Base-by-base conservation (phyloP, 2,113 vertebrate genomes). In the Candoia aspera region DNA sequence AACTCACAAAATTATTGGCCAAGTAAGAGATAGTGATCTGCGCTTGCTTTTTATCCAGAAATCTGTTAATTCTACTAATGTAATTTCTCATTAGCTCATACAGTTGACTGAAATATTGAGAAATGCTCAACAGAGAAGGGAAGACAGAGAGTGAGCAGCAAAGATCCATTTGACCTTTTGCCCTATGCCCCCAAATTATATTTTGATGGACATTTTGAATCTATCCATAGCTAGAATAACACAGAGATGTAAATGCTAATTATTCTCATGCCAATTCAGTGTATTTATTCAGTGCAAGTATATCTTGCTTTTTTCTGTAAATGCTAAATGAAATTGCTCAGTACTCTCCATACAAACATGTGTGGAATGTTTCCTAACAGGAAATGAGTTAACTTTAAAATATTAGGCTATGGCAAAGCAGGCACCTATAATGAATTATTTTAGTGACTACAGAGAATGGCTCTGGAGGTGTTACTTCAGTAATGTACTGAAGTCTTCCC, bases 31-130 rank as follows among this genome's bases (percentile, higher is more conserved):
- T 90, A 94, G 92, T 93, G 55, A 94, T 93, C 91, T 92, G 46
- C 95, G 95, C 95, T 95, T 95, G 95, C 93, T 95, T 93, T 95
- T 91, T 87, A 92, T 92, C 88, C 93, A 94, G 92, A 92, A 95
- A 97, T 96, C 95, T 84, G 94, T 96, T 95, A 93, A 92, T 94
- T 96, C 94, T 90, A 84, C 83, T 95, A 95, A 33, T 88, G 88
- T 0, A 0, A 60, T 60, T 68, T 95, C 90, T 91, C 93, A 95
- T 93, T 94, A 95, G 94, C 93, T 95, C 92, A 95, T 58, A 46
- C 68, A 94, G 89, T 94, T 59, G 84, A 91, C 85, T 92, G 93
- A 92, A 92, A 89, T 64, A 95, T 10, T 57, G 59, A 90, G 86
- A 91, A 55, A 29, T 84, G 87, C 91, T 86, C 89, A 90, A 26